Evolutionary conservation across 2,113 vertebrate species (phyloP).

Genomic region (Semnornis frantzii): DNA sequence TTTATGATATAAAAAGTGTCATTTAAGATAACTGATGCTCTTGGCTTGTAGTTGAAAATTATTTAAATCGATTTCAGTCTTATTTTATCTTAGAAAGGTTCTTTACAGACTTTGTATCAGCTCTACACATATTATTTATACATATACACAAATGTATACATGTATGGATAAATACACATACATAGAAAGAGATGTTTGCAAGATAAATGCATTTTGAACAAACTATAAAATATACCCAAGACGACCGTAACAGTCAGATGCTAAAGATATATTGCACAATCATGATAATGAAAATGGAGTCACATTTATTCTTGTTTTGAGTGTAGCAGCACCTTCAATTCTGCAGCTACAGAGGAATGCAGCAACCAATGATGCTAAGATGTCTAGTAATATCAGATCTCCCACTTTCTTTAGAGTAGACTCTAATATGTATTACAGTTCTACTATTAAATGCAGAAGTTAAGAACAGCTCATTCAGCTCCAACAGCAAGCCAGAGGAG

Average conservation of each 20-base stretch:
- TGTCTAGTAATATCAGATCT: rapidly evolving
- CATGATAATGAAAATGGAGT: not conserved
- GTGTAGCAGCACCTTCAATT: not conserved
- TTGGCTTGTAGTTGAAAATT: not conserved
- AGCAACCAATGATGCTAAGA: not conserved
- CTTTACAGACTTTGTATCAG: not conserved
- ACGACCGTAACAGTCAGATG: not conserved
- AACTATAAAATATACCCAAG: not conserved
- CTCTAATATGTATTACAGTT: not conserved
- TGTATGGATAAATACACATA: not conserved
- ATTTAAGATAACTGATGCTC: not conserved
- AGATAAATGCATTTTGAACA: not conserved
- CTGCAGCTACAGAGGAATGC: not conserved
- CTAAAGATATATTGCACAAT: not conserved
- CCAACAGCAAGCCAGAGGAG: not conserved
- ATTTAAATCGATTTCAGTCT: not conserved
- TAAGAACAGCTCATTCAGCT: not conserved
- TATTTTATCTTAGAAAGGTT: not conserved
- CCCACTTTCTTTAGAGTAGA: not conserved
- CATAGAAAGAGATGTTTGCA: not conserved
- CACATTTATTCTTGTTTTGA: not conserved
- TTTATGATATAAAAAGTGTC: not conserved
- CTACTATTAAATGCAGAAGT: not conserved
- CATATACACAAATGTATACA: not conserved
- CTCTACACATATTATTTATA: not conserved